Evolutionary conservation across 2,888 invertebrate species (phyloP), one percentile per base, ranked within the genome.

Genomic region (Parochlus steinenii): DNA sequence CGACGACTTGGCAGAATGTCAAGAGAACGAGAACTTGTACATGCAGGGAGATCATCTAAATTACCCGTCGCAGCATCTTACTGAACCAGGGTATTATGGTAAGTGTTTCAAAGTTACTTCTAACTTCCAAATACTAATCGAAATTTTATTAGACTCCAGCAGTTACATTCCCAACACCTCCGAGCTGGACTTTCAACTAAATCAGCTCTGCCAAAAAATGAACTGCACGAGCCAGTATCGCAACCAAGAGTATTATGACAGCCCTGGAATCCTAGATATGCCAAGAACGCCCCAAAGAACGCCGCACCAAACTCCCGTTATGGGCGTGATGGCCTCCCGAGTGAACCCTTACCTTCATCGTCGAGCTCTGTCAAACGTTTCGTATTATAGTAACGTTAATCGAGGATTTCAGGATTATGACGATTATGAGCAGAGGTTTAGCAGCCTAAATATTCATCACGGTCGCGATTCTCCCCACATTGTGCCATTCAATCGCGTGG

Each of bases 331-430:
- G 14, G 58, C 58, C 3, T 51, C 51, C 2, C 55, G n/a, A n/a
- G 48, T 58, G 2, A 52, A 47, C 11, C 58, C 58, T 3, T 51
- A 50, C 2, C 55, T 54, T 2, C 87, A 86, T 54, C 68, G 77
- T 44, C 67, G 86, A 38, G 81, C 82, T 0, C 74, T 80, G 0
- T 81, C 83, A 1, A 80, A 80, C 48, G 74, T 81, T 4, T 66
- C 63, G 0, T 58, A 65, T 1, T 55, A 50, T 29, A 67, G 69
- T 0, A 72, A 63, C 45, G 61, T 71, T 17, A 75, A 72, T 54
- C 72, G 72, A 27, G 68, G 64, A 31, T 73, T 72, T 52, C 62
- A 65, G 16, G 50, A 71, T 30, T 73, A 73, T 43, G 70, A 71
- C 39, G 75, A 74, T 43, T 62, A 56, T 33, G 33, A 54, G 40